Conservation (phyloP, 2,797 vertebrate genomes). For the Coccyzus lansbergi region DNA sequence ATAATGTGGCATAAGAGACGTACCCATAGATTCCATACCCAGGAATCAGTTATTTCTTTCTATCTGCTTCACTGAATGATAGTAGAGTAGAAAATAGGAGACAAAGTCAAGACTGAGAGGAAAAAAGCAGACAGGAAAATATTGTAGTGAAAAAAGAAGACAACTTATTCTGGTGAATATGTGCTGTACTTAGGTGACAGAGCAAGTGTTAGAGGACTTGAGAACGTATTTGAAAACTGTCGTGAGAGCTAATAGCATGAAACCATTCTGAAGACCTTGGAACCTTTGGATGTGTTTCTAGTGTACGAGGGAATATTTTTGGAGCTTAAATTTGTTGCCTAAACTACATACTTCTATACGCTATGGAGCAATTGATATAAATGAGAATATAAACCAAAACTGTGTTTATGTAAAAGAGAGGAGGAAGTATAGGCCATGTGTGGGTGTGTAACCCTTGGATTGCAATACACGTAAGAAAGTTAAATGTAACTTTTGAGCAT, state of each 20-base stretch:
- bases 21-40: neutral
- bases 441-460: neutral
- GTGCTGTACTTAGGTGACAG: neutral
- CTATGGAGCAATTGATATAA: neutral
- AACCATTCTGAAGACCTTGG: neutral
- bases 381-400: neutral
- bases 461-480: neutral
- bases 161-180: neutral
- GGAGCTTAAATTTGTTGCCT: neutral
- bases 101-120: neutral
- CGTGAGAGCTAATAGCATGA: neutral
- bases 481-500: neutral
- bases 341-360: neutral
- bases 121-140: neutral
- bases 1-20: neutral
- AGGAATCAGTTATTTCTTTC: neutral
- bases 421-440: neutral
- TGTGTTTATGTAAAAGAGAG: neutral
- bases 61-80: neutral
- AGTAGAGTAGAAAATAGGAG: neutral
- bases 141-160: neutral
- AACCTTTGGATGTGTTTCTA: neutral
- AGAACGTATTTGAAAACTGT: neutral
- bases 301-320: neutral
- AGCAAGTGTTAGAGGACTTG: neutral